Base-by-base conservation (phyloP, 1,140 invertebrate genomes). In the Drosophila rhopaloa region DNA sequence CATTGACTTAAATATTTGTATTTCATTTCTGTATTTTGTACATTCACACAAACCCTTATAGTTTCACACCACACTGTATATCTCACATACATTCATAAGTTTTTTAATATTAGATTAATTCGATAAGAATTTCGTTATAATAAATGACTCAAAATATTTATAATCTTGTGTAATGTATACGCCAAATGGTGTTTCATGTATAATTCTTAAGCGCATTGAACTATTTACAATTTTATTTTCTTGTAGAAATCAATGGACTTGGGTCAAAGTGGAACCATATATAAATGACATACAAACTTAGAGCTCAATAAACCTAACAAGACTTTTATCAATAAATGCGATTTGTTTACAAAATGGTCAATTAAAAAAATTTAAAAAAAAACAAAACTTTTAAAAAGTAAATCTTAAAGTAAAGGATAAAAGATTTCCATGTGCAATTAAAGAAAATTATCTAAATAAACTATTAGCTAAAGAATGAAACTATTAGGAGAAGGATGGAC, bases 201-300 rank as follows among this genome's bases (percentile, higher is more conserved):
- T 76, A 61, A 44, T 68, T 71, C 57, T 60, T 57, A 56, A 54
- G 53, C 68, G 29, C 29, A 57, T 50, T 59, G 41, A 61, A 53
- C 37, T 86, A 86, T 86, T 65, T 86, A 86, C 83, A 86, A 29
- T 81, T 88, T 73, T 79, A 63, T 71, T 86, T 86, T 86, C 83
- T 86, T 86, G 46, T 63, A 86, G 83, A 86, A 86, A 86, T 83
- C 66, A 76, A 56, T 70, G 56, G 47, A 66, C 62, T 67, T 59
- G 78, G 41, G 47, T 68, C 40, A 41, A 48, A 53, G 46, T 48
- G 16, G 62, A 54, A 72, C 46, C 63, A 57, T 58, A 60, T 58
- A 8, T 66, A 55, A 46, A 54, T 61, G 56, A 54, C 48, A 35
- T 59, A 56, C 9, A 43, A 61, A 40, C 65, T 40, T 81, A 68